These are phyloP conservation scores for Camponotus fellah DNA, from an alignment of 2,888 invertebrate species.

Conservation along the genomic window DNA sequence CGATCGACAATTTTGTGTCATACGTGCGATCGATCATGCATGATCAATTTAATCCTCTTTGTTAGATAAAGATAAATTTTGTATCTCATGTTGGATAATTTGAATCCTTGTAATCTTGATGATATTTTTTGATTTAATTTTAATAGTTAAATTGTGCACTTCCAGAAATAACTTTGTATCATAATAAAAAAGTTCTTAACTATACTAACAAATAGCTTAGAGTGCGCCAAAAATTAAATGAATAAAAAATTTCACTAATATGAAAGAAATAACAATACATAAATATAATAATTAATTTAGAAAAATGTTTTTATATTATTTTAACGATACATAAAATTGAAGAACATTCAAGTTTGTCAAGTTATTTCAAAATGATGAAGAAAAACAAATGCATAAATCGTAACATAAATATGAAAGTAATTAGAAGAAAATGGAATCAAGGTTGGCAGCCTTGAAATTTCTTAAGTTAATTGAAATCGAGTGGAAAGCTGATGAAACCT, in stretches of 20 bases:
- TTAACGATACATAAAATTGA: not conserved
- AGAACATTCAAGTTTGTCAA: not conserved
- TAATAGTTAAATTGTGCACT: not conserved
- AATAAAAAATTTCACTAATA: not conserved
- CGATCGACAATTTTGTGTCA: conserved; percentile 22
- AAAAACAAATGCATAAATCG: conserved; percentile 12
- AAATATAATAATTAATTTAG: not conserved
- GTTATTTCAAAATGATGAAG: not conserved
- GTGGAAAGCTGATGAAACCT: conserved; percentile 50
- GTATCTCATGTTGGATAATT: not conserved
- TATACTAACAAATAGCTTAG: too few species aligned
- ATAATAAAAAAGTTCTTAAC: not conserved
- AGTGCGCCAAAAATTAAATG: not conserved
- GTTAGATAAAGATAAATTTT: conserved; percentile 5
- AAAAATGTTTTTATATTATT: not conserved
- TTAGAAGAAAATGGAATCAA: conserved; percentile 41
- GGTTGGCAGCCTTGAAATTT: conserved; percentile 50
- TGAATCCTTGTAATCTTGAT: not conserved
- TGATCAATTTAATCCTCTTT: conserved; percentile 23
- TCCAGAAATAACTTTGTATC: not conserved
- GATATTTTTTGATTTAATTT: not conserved
- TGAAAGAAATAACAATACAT: not conserved
- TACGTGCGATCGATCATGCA: not conserved
- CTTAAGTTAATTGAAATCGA: conserved; percentile 55
- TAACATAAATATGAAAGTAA: conserved; percentile 20